Conservation (phyloP, 2,113 vertebrate genomes). For the Odocoileus virginianus region DNA sequence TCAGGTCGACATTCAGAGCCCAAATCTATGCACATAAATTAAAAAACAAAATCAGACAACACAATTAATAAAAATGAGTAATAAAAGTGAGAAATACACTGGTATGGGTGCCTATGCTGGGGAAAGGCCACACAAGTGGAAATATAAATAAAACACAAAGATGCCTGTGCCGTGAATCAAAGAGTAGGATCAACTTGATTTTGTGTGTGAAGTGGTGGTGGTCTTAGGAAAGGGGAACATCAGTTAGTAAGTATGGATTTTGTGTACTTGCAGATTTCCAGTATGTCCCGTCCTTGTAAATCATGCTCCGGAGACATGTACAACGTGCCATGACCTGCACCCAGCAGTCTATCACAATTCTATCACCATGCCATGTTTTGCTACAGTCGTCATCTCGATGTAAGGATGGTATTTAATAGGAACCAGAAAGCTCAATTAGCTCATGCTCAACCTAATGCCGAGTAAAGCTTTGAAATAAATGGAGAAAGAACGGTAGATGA, state of each 20-base stretch:
- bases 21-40: neutral
- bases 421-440: constrained; percentile 65
- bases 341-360: neutral
- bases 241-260: neutral
- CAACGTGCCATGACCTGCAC: neutral
- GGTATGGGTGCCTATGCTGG: too few relatives aligned
- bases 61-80: neutral
- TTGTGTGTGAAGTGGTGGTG: neutral
- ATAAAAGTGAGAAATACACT: neutral
- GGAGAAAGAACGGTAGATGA: constrained; percentile 55
- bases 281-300: constrained; percentile 5
- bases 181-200: neutral
- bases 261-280: neutral
- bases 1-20: neutral
- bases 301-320: constrained; percentile 16
- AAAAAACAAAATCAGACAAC: neutral
- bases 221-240: neutral
- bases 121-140: neutral
- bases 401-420: constrained; percentile 47
- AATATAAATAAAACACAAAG: neutral
- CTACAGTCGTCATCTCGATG: constrained; percentile 51
- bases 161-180: neutral
- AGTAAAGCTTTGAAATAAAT: constrained; percentile 67
- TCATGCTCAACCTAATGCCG: constrained; percentile 63
- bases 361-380: constrained; percentile 56